phyloP scores from a whole-genome alignment of 2,888 invertebrate genomes.

The Agrilus cyanescens region DNA sequence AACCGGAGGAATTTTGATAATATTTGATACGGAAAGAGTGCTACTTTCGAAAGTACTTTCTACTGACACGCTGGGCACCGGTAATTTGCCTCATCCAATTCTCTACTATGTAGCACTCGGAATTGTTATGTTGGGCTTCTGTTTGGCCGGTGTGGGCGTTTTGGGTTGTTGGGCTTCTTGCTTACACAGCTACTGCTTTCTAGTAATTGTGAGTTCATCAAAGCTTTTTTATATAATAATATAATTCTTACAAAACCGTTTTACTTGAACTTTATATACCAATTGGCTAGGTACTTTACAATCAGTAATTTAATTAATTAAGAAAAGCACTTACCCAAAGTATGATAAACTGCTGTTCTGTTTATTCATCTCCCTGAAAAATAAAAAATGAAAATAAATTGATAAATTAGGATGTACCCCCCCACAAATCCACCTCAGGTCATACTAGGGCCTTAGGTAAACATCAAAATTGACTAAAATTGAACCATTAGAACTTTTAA shows the following conservation, averaged over 20 bases:
- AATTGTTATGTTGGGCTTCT: constrained; percentile 54
- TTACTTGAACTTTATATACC: too few species aligned
- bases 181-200: constrained; percentile 58
- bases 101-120: constrained; percentile 66
- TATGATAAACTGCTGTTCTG: too few species aligned
- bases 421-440: too few species aligned
- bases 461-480: too few species aligned
- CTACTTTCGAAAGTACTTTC: constrained; percentile 60
- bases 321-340: too few species aligned
- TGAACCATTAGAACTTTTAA: too few species aligned
- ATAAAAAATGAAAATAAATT: too few species aligned
- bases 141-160: constrained; percentile 55
- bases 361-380: too few species aligned
- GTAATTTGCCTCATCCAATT: constrained; percentile 51
- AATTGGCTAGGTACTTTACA: too few species aligned
- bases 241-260: not conserved
- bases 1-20: constrained; percentile 57
- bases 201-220: constrained; percentile 49
- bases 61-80: constrained; percentile 43
- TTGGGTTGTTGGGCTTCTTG: constrained; percentile 76
- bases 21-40: constrained; percentile 59
- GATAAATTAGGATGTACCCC: too few species aligned
- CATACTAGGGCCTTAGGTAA: too few species aligned
- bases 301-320: too few species aligned
- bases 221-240: not conserved